These are phyloP conservation scores for Pluvialis apricaria DNA, from an alignment of 2,113 vertebrate genomes.

Conservation along the genomic window DNA sequence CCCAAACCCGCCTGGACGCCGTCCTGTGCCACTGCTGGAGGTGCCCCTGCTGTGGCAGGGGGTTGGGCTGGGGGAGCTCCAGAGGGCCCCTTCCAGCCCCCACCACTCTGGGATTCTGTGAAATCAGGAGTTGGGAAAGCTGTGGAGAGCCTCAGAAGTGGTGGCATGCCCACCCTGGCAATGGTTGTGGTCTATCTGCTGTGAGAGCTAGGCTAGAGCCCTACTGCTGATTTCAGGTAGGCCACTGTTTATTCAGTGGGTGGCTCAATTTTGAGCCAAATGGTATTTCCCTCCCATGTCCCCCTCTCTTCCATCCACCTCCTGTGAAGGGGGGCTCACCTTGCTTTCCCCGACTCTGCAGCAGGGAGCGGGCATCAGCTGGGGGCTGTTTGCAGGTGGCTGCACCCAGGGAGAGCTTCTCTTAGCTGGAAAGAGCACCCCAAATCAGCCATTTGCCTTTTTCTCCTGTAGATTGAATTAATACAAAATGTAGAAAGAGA, in stretches of 20 bases:
- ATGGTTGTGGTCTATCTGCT: accelerated
- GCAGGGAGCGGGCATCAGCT: accelerated
- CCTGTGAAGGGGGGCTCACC: not conserved
- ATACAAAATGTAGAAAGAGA: not conserved
- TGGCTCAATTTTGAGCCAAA: not conserved
- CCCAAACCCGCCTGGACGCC: no score
- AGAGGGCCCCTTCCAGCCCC: no score
- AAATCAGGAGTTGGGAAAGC: not conserved
- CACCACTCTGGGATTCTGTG: no score
- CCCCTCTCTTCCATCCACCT: not conserved
- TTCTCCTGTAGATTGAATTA: not conserved
- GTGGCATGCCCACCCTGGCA: accelerated
- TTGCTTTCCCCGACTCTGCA: not conserved
- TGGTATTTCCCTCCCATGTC: accelerated
- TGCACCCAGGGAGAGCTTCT: not conserved
- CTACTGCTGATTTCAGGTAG: accelerated
- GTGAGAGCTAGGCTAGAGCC: not conserved
- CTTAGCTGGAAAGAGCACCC: not conserved
- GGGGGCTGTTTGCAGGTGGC: not conserved
- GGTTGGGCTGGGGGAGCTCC: no score
- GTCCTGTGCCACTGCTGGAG: no score
- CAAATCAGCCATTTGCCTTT: not conserved
- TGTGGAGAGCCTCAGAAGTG: accelerated
- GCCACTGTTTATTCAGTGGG: accelerated
- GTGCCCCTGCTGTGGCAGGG: no score